phyloP scores from a whole-genome alignment of 2,797 vertebrate species.

The Takifugu rubripes region DNA sequence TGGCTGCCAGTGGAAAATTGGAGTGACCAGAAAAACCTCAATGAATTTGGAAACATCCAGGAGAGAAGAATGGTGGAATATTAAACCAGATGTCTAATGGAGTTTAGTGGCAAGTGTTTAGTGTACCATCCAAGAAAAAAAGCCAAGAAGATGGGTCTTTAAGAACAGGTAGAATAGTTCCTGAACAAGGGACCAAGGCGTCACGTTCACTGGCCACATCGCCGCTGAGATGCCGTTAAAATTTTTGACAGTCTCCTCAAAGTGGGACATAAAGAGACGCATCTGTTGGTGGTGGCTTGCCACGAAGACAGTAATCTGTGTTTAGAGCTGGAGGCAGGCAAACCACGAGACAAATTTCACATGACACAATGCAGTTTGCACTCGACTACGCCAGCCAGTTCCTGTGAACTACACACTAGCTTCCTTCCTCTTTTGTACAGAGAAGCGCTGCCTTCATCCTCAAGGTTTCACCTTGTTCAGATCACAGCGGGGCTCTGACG shows the following conservation, averaged over 20 bases:
- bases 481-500: constrained; percentile 38
- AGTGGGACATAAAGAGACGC: constrained; percentile 60
- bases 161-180: constrained; percentile 44
- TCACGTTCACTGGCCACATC: constrained; percentile 53
- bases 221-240: constrained; percentile 33
- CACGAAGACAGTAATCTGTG: constrained; percentile 65
- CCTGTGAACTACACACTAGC: constrained; percentile 4
- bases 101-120: constrained; percentile 84
- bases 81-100: constrained; percentile 85
- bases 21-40: constrained; percentile 84
- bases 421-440: not conserved
- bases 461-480: constrained; percentile 42
- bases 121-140: constrained; percentile 61
- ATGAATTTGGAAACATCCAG: constrained; percentile 79
- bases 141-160: constrained; percentile 26
- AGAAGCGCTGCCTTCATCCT: constrained; percentile 54
- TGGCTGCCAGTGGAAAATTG: constrained; percentile 84
- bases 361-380: constrained; percentile 74
- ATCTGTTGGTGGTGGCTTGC: constrained; percentile 65
- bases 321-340: constrained; percentile 62
- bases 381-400: constrained; percentile 50
- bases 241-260: constrained; percentile 51
- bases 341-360: constrained; percentile 65
- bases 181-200: constrained; percentile 20
- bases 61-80: constrained; percentile 77